Conservation (phyloP, 2,797 vertebrate species). For the Typhlichthys subterraneus region DNA sequence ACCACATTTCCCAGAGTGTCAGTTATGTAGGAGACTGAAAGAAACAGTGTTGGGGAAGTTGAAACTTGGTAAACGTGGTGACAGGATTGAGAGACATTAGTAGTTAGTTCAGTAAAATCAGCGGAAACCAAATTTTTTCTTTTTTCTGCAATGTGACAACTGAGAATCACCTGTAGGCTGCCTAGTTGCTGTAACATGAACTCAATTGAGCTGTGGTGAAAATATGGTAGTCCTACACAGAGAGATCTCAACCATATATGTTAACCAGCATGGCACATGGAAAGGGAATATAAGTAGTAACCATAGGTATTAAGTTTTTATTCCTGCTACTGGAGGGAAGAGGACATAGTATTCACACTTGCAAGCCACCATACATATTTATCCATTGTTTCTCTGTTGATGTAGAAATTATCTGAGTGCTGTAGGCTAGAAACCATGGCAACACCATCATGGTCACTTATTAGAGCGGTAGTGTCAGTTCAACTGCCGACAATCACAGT, state of each 20-base stretch:
- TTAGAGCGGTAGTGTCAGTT: conserved; percentile 1
- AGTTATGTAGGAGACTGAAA: conserved; percentile 50
- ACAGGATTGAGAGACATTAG: conserved; percentile 35
- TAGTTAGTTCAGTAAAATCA: conserved; percentile 9
- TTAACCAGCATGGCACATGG: conserved; percentile 26
- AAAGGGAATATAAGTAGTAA: conserved; percentile 37
- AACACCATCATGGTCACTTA: conserved; percentile 11
- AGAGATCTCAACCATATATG: conserved; percentile 23
- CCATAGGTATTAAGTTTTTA: conserved; percentile 64
- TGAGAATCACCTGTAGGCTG: no score
- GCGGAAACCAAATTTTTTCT: no score
- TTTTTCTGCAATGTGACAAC: no score
- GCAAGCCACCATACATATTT: conserved; percentile 49
- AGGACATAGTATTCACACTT: conserved; percentile 63
- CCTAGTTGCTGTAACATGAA: conserved; percentile 11
- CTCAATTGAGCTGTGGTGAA: conserved; percentile 12
- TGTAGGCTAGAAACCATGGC: conserved; percentile 17
- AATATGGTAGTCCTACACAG: background rate
- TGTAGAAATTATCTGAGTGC: conserved; percentile 41
- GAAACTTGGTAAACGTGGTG: conserved; percentile 47
- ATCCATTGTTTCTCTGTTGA: conserved; percentile 39
- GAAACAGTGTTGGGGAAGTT: conserved; percentile 22
- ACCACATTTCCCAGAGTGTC: conserved; percentile 6
- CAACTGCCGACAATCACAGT: conserved; percentile 1
- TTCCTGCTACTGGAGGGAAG: conserved; percentile 58